A percentile compares a stretch with the other conserved stretches of the same genome.
Conservation (phyloP, 1,140 invertebrate genomes). For the Tetragonula clypearis region DNA sequence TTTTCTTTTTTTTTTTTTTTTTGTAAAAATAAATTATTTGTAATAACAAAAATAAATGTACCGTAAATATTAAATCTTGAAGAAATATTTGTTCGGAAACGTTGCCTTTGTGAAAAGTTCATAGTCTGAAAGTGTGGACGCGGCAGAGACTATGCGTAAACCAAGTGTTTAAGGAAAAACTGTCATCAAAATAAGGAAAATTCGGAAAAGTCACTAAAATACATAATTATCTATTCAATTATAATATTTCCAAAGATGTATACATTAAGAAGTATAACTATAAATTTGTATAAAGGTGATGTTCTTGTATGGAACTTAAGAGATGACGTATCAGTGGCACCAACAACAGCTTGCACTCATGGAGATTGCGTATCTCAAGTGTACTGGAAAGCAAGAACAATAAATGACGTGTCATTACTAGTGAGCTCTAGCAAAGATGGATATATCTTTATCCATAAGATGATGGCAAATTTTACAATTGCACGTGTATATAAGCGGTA, state of each 20-base stretch:
- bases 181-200: too few relatives aligned
- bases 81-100: too few relatives aligned
- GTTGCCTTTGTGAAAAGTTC: too few relatives aligned
- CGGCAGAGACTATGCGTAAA: too few relatives aligned
- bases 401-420: slow-evolving; percentile 72
- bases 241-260: neutral
- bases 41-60: too few relatives aligned
- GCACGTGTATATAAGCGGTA: slow-evolving; percentile 71
- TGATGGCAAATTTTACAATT: slow-evolving; percentile 74
- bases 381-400: slow-evolving; percentile 72
- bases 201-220: too few relatives aligned
- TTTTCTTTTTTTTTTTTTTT: too few relatives aligned
- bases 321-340: slow-evolving; percentile 71
- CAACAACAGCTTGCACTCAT: slow-evolving; percentile 73
- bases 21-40: too few relatives aligned
- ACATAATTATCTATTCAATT: neutral
- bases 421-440: slow-evolving; percentile 76
- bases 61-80: too few relatives aligned
- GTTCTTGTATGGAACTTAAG: slow-evolving; percentile 80
- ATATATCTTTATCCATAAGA: slow-evolving; percentile 75
- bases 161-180: too few relatives aligned
- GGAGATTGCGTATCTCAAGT: slow-evolving; percentile 75
- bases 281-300: slow-evolving; percentile 70
- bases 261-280: neutral
- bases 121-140: too few relatives aligned